Percentiles rank a stretch among this genome's conserved stretches.
phyloP scores from a whole-genome alignment of 1,140 invertebrate species.

The Bombus picipes region DNA sequence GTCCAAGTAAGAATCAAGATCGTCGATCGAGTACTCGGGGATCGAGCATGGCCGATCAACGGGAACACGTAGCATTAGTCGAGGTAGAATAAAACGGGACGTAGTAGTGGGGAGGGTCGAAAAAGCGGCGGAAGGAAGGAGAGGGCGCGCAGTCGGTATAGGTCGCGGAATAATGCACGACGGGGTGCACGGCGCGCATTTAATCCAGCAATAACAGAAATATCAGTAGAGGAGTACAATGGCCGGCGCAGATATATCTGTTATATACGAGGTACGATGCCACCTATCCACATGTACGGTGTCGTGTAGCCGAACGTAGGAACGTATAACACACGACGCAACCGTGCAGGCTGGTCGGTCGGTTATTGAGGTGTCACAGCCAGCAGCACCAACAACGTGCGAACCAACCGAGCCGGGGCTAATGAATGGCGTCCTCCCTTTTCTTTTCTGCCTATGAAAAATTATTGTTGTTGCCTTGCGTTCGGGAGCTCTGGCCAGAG shows the following conservation, averaged over 20 bases:
- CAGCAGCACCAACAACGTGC: constrained; percentile 78
- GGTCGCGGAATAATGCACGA: constrained; percentile 63
- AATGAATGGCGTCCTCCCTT: constrained; percentile 79
- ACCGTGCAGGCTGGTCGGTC: constrained; percentile 58
- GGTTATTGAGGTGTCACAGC: constrained; percentile 79
- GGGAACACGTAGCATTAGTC: constrained; percentile 30
- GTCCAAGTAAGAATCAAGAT: background rate
- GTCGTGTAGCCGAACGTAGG: constrained; percentile 46
- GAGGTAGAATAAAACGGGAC: background rate
- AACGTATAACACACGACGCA: constrained; percentile 40
- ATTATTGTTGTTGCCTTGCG: constrained; percentile 71
- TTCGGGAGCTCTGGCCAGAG: constrained; percentile 42
- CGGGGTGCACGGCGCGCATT: constrained; percentile 68
- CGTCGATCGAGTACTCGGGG: background rate
- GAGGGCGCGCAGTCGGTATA: constrained; percentile 30
- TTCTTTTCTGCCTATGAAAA: constrained; percentile 79
- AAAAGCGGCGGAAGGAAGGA: constrained; percentile 5
- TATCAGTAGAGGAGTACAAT: constrained; percentile 75
- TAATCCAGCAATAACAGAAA: constrained; percentile 80
- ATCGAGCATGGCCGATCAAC: constrained; percentile 12
- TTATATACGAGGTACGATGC: constrained; percentile 61
- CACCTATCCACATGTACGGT: constrained; percentile 38
- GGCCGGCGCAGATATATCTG: constrained; percentile 69
- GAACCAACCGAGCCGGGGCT: constrained; percentile 79
- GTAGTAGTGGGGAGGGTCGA: background rate